Conservation (phyloP, 1,140 invertebrate genomes). For the Dinothrombium tinctorium region DNA sequence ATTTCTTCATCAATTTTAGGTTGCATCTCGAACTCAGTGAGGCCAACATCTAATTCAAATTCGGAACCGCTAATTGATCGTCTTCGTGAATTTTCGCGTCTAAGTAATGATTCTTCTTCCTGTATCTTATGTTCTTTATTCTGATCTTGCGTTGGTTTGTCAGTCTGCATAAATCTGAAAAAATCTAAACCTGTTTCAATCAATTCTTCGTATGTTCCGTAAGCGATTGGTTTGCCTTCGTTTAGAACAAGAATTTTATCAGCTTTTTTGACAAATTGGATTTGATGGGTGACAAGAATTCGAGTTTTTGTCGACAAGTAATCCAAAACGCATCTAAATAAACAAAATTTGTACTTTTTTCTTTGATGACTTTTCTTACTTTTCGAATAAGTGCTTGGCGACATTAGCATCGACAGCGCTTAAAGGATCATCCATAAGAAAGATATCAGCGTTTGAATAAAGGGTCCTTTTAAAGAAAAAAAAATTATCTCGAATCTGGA, state of each 20-base stretch:
- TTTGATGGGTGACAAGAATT: conserved; percentile 36
- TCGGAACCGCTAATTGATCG: neutral
- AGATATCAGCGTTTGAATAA: conserved; percentile 20
- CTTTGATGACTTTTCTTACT: conserved; percentile 20
- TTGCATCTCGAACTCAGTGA: neutral
- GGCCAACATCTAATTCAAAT: neutral
- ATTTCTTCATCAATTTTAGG: conserved; percentile 12
- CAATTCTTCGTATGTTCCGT: conserved; percentile 8
- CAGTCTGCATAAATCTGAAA: conserved; percentile 1
- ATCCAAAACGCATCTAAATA: conserved; percentile 17
- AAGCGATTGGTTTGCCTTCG: conserved; percentile 20
- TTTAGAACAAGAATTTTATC: conserved; percentile 9
- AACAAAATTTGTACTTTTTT: conserved; percentile 21
- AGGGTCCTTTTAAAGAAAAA: conserved; percentile 23
- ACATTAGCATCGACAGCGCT: conserved; percentile 23
- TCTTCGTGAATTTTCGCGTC: neutral
- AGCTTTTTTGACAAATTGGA: conserved; percentile 21
- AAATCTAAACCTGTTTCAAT: conserved; percentile 8
- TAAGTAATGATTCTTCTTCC: neutral
- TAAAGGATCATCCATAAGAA: conserved; percentile 26
- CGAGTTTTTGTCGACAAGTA: conserved; percentile 37
- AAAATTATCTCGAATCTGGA: conserved; percentile 3
- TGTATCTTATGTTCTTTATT: neutral
- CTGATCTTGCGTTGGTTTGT: neutral
- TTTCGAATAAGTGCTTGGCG: conserved; percentile 24